phyloP scores from a whole-genome alignment of 1,140 invertebrate genomes.

The Hyposmocoma kahamanoa region DNA sequence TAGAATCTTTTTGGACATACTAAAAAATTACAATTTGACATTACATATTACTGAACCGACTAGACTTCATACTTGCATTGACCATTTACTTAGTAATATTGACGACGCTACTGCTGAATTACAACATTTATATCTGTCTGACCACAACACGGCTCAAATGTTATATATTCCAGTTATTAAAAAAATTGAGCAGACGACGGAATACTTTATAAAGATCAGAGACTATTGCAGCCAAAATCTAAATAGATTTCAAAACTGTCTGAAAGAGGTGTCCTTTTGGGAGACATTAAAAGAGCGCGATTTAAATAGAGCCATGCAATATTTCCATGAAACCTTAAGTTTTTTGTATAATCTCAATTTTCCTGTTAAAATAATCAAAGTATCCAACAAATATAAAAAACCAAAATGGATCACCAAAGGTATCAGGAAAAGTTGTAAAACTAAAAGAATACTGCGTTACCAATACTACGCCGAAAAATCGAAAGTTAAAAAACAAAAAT shows the following conservation, averaged over 20 bases:
- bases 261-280: neutral
- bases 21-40: neutral
- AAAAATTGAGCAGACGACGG: neutral
- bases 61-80: neutral
- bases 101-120: neutral
- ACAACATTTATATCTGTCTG: neutral
- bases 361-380: neutral
- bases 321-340: neutral
- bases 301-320: neutral
- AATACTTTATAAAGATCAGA: neutral
- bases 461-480: neutral
- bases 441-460: neutral
- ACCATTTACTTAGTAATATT: conserved; percentile 1
- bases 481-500: neutral
- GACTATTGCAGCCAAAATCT: neutral
- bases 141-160: conserved; percentile 1
- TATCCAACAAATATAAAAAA: neutral
- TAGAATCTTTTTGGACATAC: neutral
- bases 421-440: neutral
- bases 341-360: neutral
- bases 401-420: neutral
- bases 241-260: neutral
- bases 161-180: neutral
- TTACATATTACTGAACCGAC: neutral
- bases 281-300: neutral